A percentile compares a stretch with the other conserved stretches of the same genome.
These are phyloP conservation scores for Bicyclus anynana DNA, from an alignment of 1,140 invertebrate species.

Conservation along the genomic window DNA sequence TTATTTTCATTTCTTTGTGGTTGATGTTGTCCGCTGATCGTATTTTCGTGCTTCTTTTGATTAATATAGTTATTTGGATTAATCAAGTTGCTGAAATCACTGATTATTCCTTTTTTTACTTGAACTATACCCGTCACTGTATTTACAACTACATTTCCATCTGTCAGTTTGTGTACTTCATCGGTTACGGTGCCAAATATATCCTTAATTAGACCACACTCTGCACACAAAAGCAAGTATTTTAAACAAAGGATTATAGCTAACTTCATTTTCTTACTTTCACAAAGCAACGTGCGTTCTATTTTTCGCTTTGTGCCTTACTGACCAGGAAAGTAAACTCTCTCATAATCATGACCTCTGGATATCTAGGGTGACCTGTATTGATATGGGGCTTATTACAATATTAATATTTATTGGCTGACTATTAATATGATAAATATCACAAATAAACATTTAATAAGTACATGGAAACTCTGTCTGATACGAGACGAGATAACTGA, in stretches of 20 bases:
- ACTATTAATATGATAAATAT: background rate
- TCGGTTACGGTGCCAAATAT: conserved; percentile 1
- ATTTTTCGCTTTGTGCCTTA: background rate
- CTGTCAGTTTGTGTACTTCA: conserved; percentile 3
- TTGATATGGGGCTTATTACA: background rate
- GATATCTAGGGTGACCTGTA: background rate
- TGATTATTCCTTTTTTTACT: conserved; percentile 2
- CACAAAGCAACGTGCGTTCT: background rate
- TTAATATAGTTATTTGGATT: background rate
- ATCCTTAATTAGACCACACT: conserved; percentile 10
- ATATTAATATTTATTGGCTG: background rate
- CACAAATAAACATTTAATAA: background rate
- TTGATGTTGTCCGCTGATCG: background rate
- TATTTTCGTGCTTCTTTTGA: background rate
- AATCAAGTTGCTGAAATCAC: background rate
- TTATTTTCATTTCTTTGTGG: background rate
- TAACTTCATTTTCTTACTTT: conserved; percentile 5
- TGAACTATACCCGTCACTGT: background rate
- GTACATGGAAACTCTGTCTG: too few species aligned
- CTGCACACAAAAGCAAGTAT: background rate
- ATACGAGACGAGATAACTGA: too few species aligned
- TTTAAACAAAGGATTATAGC: background rate
- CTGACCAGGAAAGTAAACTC: background rate
- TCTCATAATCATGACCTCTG: background rate
- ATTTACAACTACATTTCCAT: conserved; percentile 7